Percentiles rank a stretch among this genome's conserved stretches.
phyloP scores from a whole-genome alignment of 2,113 vertebrate genomes.

The Ancistrus triradiatus region DNA sequence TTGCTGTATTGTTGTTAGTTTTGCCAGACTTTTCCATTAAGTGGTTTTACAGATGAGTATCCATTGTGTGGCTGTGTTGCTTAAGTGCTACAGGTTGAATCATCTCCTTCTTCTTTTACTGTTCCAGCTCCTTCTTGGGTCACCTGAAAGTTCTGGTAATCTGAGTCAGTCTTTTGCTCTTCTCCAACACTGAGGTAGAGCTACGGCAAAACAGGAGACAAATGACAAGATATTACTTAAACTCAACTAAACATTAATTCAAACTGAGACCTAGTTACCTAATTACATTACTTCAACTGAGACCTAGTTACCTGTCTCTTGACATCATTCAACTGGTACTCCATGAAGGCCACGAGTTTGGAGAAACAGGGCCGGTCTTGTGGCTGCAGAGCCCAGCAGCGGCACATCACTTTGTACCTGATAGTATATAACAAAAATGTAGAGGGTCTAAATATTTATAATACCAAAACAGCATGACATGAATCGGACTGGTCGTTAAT shows the following conservation, averaged over 20 bases:
- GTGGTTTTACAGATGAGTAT: too few species aligned
- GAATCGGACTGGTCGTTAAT: too few species aligned
- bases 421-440: slow-evolving; percentile 47
- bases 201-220: slow-evolving; percentile 42
- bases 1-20: too few species aligned
- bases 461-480: too few species aligned
- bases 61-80: neutral
- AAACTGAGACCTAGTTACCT: slow-evolving; percentile 64
- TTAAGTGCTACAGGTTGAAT: neutral
- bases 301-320: slow-evolving; percentile 77
- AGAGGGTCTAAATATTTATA: neutral
- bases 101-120: neutral
- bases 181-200: slow-evolving; percentile 60
- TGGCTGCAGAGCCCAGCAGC: slow-evolving; percentile 84
- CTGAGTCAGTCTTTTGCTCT: slow-evolving; percentile 17
- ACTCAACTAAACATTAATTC: neutral
- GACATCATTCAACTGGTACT: slow-evolving; percentile 72
- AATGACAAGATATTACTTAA: neutral
- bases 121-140: slow-evolving; percentile 29
- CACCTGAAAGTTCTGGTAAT: slow-evolving; percentile 50
- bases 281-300: too few species aligned
- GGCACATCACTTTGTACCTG: slow-evolving; percentile 81
- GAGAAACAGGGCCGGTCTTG: slow-evolving; percentile 80
- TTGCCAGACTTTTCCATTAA: too few species aligned
- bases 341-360: slow-evolving; percentile 75